Percentiles rank a stretch among this genome's conserved stretches.
Evolutionary conservation across 2,797 vertebrate species (phyloP).

Genomic region (Dicrostonyx torquatus): DNA sequence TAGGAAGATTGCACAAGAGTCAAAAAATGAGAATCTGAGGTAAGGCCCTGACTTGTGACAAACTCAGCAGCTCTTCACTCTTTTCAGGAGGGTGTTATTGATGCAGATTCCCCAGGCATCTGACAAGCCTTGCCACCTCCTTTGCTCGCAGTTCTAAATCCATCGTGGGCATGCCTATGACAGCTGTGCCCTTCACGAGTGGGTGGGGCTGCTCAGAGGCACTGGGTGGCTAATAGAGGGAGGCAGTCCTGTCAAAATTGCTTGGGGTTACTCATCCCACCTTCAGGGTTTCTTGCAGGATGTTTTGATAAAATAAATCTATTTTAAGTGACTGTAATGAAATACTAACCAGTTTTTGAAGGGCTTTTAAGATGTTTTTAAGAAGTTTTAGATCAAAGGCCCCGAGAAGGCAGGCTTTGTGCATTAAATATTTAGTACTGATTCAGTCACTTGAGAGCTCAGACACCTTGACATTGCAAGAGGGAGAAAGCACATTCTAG

Average conservation of each 20-base stretch:
- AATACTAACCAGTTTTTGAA: constrained; percentile 88
- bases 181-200: constrained; percentile 20
- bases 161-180: not conserved
- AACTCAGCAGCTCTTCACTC: not conserved
- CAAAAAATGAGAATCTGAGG: not conserved
- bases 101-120: not conserved
- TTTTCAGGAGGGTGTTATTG: not conserved
- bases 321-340: constrained; percentile 89
- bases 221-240: constrained; percentile 64
- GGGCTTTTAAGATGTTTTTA: constrained; percentile 87
- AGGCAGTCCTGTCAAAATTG: constrained; percentile 82
- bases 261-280: constrained; percentile 83
- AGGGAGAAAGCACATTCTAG: constrained; percentile 80
- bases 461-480: constrained; percentile 84
- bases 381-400: constrained; percentile 88
- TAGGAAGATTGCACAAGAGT: not conserved
- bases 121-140: not conserved
- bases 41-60: not conserved
- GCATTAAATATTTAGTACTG: constrained; percentile 88
- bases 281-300: constrained; percentile 85
- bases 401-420: constrained; percentile 85
- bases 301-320: constrained; percentile 89
- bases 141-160: constrained; percentile 8
- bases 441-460: constrained; percentile 82
- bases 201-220: constrained; percentile 44